These are phyloP conservation scores for Lepilemur septentrionalis DNA, from an alignment of 2,797 vertebrate species.

Conservation along the genomic window DNA sequence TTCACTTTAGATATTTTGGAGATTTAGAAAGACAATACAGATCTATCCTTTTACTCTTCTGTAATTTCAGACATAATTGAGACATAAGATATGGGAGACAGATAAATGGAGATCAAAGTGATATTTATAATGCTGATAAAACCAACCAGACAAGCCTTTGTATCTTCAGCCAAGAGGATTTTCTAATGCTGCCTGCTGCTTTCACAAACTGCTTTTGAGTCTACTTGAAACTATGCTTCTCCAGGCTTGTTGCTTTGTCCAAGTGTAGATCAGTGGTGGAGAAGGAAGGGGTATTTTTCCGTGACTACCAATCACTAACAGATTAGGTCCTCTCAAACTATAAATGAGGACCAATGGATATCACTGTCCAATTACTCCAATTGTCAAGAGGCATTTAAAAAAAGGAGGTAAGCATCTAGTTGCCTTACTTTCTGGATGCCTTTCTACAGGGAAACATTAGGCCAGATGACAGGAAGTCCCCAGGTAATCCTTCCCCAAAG, in stretches of 20 bases:
- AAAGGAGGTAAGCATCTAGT: not conserved
- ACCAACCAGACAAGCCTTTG: not conserved
- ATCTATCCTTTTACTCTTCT: not conserved
- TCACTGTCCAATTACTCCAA: not conserved
- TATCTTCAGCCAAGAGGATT: not conserved
- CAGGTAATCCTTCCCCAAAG: not conserved
- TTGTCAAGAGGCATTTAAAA: not conserved
- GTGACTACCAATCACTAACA: not conserved
- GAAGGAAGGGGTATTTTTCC: not conserved
- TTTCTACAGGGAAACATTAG: not conserved
- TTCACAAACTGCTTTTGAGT: not conserved
- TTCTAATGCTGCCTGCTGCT: not conserved
- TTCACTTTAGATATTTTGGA: not conserved
- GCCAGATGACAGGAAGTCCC: not conserved
- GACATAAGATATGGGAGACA: not conserved
- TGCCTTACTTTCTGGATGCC: not conserved
- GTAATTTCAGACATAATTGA: not conserved
- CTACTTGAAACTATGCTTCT: rapidly evolving
- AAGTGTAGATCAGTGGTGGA: not conserved
- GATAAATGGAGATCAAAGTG: not conserved
- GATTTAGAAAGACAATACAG: not conserved
- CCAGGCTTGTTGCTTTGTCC: not conserved
- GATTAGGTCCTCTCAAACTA: not conserved
- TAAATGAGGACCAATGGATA: not conserved
- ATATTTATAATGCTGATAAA: not conserved